A percentile compares a stretch with the other conserved stretches of the same genome.
phyloP scores from a whole-genome alignment of 1,140 invertebrate species.

The Drosophila punjabiensis region DNA sequence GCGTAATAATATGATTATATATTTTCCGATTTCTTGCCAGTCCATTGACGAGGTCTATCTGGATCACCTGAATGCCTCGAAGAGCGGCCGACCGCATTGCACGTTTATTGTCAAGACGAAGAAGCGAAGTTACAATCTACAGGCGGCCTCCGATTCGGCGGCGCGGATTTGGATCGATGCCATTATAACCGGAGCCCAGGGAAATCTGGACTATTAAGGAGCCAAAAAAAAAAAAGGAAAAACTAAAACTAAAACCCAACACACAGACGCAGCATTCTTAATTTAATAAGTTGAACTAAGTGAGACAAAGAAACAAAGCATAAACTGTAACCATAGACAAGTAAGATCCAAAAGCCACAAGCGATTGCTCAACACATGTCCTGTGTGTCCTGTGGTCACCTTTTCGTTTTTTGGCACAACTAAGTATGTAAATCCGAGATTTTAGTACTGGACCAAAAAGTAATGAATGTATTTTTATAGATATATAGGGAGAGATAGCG shows the following conservation, averaged over 20 bases:
- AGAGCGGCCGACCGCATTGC: conserved; percentile 95
- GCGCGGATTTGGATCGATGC: conserved; percentile 99
- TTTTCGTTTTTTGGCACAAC: conserved; percentile 64
- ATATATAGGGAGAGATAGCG: neutral
- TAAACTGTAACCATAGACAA: conserved; percentile 50
- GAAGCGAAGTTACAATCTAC: conserved; percentile 94
- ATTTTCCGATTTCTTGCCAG: conserved; percentile 85
- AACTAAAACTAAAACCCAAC: conserved; percentile 2
- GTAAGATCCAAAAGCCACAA: conserved; percentile 31
- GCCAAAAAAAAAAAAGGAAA: neutral
- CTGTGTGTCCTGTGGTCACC: conserved; percentile 5
- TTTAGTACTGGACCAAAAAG: conserved; percentile 82
- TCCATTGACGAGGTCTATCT: conserved; percentile 99
- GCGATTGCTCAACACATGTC: conserved; percentile 30
- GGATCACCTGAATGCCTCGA: conserved; percentile 96
- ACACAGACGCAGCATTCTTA: conserved; percentile 35
- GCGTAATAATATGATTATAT: neutral
- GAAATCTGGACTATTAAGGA: conserved; percentile 82
- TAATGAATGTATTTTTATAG: conserved; percentile 75
- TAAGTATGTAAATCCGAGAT: conserved; percentile 81
- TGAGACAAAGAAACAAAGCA: conserved; percentile 20
- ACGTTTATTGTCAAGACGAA: conserved; percentile 99
- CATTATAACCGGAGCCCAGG: conserved; percentile 85
- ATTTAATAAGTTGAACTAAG: conserved; percentile 44
- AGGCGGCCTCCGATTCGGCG: conserved; percentile 96